These are phyloP conservation scores for Poeciliopsis occidentalis DNA, from an alignment of 2,113 vertebrate genomes.

Conservation along the genomic window DNA sequence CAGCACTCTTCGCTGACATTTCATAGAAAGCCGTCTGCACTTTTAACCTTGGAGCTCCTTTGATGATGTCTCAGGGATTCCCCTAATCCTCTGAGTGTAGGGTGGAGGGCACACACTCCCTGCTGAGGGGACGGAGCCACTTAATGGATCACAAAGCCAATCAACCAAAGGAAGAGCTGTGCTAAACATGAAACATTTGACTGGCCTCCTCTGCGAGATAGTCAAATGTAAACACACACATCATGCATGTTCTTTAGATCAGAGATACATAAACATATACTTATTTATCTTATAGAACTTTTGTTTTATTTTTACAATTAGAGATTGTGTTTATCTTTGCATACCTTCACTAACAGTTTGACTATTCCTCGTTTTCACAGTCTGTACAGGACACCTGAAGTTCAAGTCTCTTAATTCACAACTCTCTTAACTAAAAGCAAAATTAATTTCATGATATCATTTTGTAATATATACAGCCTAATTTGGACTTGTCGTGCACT, in stretches of 20 bases:
- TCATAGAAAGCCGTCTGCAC: conserved; percentile 38
- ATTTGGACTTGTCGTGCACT: not conserved
- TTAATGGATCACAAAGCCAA: conserved; percentile 80
- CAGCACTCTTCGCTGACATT: conserved; percentile 25
- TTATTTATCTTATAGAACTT: not conserved
- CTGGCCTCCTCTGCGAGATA: conserved; percentile 25
- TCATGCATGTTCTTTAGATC: no score
- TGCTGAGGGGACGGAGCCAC: conserved; percentile 63
- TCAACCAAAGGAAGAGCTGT: conserved; percentile 64
- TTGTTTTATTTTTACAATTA: not conserved
- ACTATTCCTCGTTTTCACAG: not conserved
- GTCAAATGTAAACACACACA: not conserved
- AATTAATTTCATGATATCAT: not conserved
- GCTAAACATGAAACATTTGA: conserved; percentile 53
- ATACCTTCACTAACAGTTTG: not conserved
- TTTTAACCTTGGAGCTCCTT: conserved; percentile 66
- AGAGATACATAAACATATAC: no score
- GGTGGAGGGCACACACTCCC: conserved; percentile 53
- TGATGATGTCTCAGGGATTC: conserved; percentile 72
- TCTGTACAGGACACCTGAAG: not conserved
- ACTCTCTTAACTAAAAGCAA: not conserved
- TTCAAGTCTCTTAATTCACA: not conserved
- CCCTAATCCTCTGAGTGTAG: conserved; percentile 67
- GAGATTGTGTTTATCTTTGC: not conserved
- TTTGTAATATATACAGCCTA: not conserved